A percentile compares a stretch with the other conserved stretches of the same genome.
phyloP scores from a whole-genome alignment of 2,113 vertebrate species.

The Nanorana parkeri region DNA sequence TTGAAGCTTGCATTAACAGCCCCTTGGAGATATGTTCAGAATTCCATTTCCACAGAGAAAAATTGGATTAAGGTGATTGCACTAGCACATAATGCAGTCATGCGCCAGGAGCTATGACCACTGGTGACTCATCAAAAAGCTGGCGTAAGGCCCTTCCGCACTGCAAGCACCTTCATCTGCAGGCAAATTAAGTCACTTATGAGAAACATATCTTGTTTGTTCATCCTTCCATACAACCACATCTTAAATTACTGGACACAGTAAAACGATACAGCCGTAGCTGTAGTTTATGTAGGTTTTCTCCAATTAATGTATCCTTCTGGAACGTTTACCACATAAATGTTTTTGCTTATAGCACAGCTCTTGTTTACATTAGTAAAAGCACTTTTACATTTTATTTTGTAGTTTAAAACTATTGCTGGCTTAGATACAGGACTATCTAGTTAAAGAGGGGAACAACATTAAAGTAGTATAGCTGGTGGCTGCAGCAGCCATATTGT shows the following conservation, averaged over 20 bases:
- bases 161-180: conserved; percentile 48
- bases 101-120: conserved; percentile 46
- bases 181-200: conserved; percentile 53
- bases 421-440: too few species aligned
- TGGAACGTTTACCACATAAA: conserved; percentile 30
- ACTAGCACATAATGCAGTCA: conserved; percentile 45
- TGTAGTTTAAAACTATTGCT: too few species aligned
- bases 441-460: too few species aligned
- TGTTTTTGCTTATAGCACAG: conserved; percentile 26
- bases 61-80: conserved; percentile 58
- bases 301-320: conserved; percentile 9
- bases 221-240: conserved; percentile 51
- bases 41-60: conserved; percentile 51
- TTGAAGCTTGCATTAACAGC: conserved; percentile 43
- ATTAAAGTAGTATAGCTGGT: too few species aligned
- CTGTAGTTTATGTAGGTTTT: conserved; percentile 5
- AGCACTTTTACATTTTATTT: conserved; percentile 29
- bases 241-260: conserved; percentile 33
- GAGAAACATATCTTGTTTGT: conserved; percentile 58
- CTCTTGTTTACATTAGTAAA: not conserved
- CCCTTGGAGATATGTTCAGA: conserved; percentile 37
- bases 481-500: too few species aligned
- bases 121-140: conserved; percentile 47
- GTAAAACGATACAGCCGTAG: conserved; percentile 37
- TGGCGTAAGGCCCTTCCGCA: conserved; percentile 47